Evolutionary conservation across 2,888 invertebrate species (phyloP).

Genomic region (Calameuta filiformis): DNA sequence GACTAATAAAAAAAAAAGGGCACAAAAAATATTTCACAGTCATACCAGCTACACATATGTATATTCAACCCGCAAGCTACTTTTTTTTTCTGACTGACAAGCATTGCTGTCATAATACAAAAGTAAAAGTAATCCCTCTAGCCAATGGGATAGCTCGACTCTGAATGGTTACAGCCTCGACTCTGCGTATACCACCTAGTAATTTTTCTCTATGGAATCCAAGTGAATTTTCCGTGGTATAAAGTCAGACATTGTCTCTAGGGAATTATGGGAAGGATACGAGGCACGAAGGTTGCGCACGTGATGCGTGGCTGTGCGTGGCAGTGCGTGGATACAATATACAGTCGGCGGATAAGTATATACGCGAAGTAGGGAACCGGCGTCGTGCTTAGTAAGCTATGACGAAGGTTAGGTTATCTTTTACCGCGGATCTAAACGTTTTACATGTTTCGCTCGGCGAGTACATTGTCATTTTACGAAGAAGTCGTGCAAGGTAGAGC

Average conservation of each 20-base stretch:
- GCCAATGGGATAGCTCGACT: no score
- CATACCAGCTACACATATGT: no score
- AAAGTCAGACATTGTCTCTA: background rate
- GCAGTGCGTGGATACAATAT: slow-evolving; percentile 13
- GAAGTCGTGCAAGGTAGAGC: background rate
- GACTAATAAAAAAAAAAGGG: no score
- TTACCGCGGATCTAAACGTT: slow-evolving; percentile 59
- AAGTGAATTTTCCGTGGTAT: background rate
- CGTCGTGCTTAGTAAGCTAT: slow-evolving; percentile 63
- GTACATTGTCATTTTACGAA: slow-evolving; percentile 29
- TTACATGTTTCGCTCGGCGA: slow-evolving; percentile 46
- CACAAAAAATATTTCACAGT: no score
- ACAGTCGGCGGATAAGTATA: background rate
- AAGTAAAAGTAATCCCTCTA: no score
- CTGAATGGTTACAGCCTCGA: no score
- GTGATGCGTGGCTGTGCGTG: background rate
- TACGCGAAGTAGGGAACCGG: slow-evolving; percentile 39
- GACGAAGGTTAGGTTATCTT: slow-evolving; percentile 64
- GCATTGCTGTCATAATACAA: no score
- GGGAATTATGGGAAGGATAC: slow-evolving; percentile 1
- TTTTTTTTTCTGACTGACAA: no score
- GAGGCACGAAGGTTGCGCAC: background rate
- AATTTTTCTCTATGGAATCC: no score
- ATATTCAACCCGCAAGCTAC: no score
- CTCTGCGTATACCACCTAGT: no score